Evolutionary conservation across 2,888 invertebrate species (phyloP).

Genomic region (Drosophila recens): DNA sequence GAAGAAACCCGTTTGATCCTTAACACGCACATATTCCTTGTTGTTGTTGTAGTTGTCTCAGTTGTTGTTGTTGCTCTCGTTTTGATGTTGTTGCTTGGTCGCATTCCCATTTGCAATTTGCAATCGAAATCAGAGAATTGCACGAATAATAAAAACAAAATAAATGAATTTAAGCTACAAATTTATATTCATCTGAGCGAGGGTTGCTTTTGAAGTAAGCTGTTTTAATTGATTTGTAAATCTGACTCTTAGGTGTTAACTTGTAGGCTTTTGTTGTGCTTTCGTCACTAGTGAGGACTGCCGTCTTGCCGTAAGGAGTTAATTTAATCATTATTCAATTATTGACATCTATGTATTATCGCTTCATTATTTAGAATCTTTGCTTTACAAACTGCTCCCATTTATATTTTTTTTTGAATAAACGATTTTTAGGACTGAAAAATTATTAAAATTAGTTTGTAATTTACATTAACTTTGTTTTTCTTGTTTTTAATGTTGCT

Average conservation of each 20-base stretch:
- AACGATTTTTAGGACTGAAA: too few species aligned
- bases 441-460: too few species aligned
- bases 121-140: conserved; percentile 47
- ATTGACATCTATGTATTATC: too few species aligned
- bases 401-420: too few species aligned
- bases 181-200: conserved; percentile 25
- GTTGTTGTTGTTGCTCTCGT: conserved; percentile 5
- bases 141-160: conserved; percentile 23
- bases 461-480: too few species aligned
- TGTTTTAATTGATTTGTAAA: background rate
- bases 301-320: too few species aligned
- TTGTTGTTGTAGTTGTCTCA: conserved; percentile 1
- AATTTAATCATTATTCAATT: too few species aligned
- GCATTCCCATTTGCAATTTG: conserved; percentile 65
- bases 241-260: background rate
- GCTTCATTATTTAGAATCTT: too few species aligned
- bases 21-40: conserved; percentile 63
- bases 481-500: too few species aligned
- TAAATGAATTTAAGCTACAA: conserved; percentile 27
- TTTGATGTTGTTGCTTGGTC: conserved; percentile 18
- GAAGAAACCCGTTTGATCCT: conserved; percentile 74
- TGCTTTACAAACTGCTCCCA: too few species aligned
- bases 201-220: conserved; percentile 21
- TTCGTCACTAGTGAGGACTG: too few species aligned
- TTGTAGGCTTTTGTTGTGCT: too few species aligned